A percentile compares a stretch with the other conserved stretches of the same genome.
phyloP scores from a whole-genome alignment of 2,888 invertebrate genomes.

The Noctua fimbriata region DNA sequence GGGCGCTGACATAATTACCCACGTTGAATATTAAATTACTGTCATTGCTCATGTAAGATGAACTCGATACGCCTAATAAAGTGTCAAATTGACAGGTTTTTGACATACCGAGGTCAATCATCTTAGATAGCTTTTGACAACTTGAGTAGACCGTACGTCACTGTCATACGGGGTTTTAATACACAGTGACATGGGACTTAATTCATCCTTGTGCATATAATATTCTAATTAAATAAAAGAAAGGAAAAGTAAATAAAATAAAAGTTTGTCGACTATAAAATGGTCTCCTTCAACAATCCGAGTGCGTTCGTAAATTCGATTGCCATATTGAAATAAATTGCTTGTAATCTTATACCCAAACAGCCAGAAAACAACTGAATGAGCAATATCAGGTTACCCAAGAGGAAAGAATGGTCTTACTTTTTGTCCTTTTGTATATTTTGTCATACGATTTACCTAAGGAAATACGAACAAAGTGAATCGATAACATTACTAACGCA shows the following conservation, averaged over 20 bases:
- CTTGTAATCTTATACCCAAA: constrained; percentile 90
- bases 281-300: constrained; percentile 78
- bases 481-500: constrained; percentile 62
- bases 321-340: constrained; percentile 89
- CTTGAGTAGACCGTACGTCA: constrained; percentile 8
- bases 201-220: constrained; percentile 15
- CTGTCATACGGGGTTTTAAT: neutral
- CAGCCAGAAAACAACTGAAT: constrained; percentile 89
- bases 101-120: constrained; percentile 13
- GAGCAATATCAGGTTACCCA: constrained; percentile 88
- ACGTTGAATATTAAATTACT: constrained; percentile 48
- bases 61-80: constrained; percentile 46
- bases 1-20: constrained; percentile 45
- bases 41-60: constrained; percentile 41
- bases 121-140: constrained; percentile 21
- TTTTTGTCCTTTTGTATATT: constrained; percentile 81
- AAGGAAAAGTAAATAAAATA: constrained; percentile 74
- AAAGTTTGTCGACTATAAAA: constrained; percentile 79
- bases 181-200: neutral
- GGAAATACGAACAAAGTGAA: constrained; percentile 63
- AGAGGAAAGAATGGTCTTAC: constrained; percentile 81
- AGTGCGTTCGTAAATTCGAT: constrained; percentile 86
- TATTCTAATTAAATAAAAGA: constrained; percentile 44
- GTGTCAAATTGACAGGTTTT: constrained; percentile 43
- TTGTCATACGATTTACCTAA: constrained; percentile 77